Evolutionary conservation across 2,888 invertebrate genomes (phyloP).

Genomic region (Pollenia amentaria): DNA sequence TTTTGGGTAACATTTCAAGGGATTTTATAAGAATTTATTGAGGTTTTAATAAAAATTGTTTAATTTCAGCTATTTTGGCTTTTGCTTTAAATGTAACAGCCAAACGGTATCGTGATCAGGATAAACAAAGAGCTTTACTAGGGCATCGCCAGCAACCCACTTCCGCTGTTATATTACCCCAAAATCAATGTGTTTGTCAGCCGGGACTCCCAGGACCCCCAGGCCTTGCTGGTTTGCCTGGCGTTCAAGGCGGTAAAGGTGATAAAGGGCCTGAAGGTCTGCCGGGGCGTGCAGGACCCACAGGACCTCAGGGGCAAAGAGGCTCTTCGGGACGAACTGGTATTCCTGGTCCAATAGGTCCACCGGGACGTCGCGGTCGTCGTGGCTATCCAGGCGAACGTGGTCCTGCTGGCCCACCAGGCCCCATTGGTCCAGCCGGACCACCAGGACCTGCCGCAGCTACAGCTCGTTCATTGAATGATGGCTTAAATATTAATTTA

Average conservation of each 20-base stretch:
- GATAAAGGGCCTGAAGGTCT: constrained; percentile 70
- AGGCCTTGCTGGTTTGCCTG: constrained; percentile 65
- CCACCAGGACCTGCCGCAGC: constrained; percentile 66
- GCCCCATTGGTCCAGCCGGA: constrained; percentile 71
- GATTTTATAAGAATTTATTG: background rate
- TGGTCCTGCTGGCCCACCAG: constrained; percentile 70
- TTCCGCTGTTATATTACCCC: constrained; percentile 51
- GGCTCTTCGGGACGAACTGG: constrained; percentile 71
- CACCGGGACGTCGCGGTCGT: constrained; percentile 70
- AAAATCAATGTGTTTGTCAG: constrained; percentile 51
- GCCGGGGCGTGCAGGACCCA: constrained; percentile 60
- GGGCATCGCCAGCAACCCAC: constrained; percentile 55
- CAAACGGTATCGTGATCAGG: constrained; percentile 26
- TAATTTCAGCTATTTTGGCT: background rate
- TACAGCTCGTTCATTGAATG: constrained; percentile 45
- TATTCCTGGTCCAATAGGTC: constrained; percentile 67
- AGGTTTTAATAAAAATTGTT: background rate
- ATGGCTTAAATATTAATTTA: constrained; percentile 1
- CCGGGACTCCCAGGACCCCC: constrained; percentile 75
- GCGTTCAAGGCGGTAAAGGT: constrained; percentile 72
- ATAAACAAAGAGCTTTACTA: constrained; percentile 42
- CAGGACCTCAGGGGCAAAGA: constrained; percentile 68
- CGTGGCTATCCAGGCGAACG: constrained; percentile 76
- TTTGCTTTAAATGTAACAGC: background rate
- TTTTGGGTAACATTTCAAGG: constrained; percentile 25